Base-by-base conservation (phyloP, 2,888 invertebrate genomes). In the Stratiomys singularior region DNA sequence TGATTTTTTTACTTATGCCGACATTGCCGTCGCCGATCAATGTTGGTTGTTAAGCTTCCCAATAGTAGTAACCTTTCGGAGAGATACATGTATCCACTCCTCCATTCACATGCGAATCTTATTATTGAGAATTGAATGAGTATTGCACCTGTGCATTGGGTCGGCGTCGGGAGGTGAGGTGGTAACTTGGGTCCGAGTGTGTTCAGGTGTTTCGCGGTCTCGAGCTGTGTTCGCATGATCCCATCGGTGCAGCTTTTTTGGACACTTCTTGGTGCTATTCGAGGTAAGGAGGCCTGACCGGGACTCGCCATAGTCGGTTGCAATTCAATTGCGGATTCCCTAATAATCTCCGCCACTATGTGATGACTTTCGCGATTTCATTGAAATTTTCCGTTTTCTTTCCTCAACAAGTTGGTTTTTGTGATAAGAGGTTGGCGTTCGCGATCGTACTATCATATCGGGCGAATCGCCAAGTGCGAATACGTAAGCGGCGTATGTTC, bases 401-500 rank as follows among this genome's bases (percentile, higher is more conserved):
- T 60, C n/a, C 23, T 3, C 23, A 7, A 11, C 23, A 15, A 21
- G 60, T 11, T 30, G 66, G 44, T 25, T 66, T 18, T 15, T 47
- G 28, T 69, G 69, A 69, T 69, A 69, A 69, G 69, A 47, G 11
- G 18, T 37, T 5, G 21, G 5, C 18, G 44, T 18, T 21, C 69
- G 69, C 69, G 69, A 47, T 69, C 69, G 46, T 15, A 69, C 69
- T 69, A 69, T 69, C 47, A 47, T 69, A 69, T 69, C 46, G 69
- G 18, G 66, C 69, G 69, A 47, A 69, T 69, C 66, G 44, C 44
- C 21, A 60, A 60, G 15, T 25, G n/a, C 47, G 21, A 9, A 46
- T 47, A 69, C 46, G 46, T 66, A 37, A 30, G 44, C 66, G 66
- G 37, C 44, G 63, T 37, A 28, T 37, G 28, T 18, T n/a, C 21